A percentile compares a stretch with the other conserved stretches of the same genome.
phyloP scores from a whole-genome alignment of 1,140 invertebrate species.

The Trissolcus basalis region DNA sequence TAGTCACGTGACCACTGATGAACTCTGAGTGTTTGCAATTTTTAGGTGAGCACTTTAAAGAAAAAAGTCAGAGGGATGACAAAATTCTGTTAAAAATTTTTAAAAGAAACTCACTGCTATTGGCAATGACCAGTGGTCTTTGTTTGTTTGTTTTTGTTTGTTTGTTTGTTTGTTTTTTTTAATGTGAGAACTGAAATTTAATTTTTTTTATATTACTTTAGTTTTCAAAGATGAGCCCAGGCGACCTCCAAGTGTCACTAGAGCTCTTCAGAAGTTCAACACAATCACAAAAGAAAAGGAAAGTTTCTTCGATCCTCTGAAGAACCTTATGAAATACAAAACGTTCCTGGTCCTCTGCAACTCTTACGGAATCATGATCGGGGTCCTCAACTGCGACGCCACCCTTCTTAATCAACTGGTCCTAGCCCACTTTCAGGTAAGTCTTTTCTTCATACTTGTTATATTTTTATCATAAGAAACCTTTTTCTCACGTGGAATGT shows the following conservation, averaged over 20 bases:
- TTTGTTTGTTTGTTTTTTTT: no score
- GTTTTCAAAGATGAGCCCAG: conserved; percentile 80
- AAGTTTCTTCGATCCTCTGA: conserved; percentile 60
- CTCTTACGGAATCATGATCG: conserved; percentile 83
- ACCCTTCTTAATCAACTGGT: conserved; percentile 82
- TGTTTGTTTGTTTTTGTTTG: no score
- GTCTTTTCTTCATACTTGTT: background rate
- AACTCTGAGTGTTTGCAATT: no score
- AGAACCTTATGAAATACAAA: conserved; percentile 77
- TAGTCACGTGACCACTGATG: no score
- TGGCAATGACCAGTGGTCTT: no score
- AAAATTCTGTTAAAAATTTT: no score
- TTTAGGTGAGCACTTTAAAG: no score
- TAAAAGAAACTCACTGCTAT: no score
- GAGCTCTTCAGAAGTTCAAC: conserved; percentile 68
- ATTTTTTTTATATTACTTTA: no score
- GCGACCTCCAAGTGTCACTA: conserved; percentile 78
- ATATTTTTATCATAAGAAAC: background rate
- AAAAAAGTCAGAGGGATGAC: no score
- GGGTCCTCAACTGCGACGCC: conserved; percentile 82
- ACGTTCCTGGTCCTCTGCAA: conserved; percentile 79
- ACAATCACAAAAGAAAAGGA: conserved; percentile 44
- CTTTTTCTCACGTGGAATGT: background rate
- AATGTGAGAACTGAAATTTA: no score
- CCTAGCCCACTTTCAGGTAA: conserved; percentile 79